These are phyloP conservation scores for Bradynema listronoti DNA, from an alignment of 1,140 invertebrate species.

Conservation along the genomic window DNA sequence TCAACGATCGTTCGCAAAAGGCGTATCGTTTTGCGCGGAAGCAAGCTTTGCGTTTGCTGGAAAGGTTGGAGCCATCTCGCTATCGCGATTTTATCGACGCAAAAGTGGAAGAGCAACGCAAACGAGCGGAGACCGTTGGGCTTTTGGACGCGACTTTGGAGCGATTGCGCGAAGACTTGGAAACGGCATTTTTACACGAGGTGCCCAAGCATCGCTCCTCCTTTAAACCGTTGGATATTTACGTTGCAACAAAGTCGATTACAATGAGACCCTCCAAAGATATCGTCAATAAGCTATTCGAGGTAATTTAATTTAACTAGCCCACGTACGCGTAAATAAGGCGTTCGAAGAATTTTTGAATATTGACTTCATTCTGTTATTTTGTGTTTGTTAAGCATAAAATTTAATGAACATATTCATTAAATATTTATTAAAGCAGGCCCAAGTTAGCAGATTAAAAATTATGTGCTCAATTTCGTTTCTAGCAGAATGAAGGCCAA, in stretches of 20 bases:
- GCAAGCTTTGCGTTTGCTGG: not conserved
- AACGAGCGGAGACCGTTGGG: too few relatives aligned
- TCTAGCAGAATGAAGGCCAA: not conserved
- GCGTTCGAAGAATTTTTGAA: too few relatives aligned
- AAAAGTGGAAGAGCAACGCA: too few relatives aligned
- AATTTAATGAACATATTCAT: not conserved
- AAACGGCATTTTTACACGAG: conserved; percentile 1
- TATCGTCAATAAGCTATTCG: conserved; percentile 15
- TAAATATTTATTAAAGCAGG: not conserved
- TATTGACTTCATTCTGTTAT: too few relatives aligned
- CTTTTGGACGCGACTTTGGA: too few relatives aligned
- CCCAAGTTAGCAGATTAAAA: not conserved
- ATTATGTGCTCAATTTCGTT: not conserved
- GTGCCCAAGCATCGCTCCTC: not conserved
- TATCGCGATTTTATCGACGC: not conserved
- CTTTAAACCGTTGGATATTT: not conserved
- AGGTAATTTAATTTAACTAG: not conserved
- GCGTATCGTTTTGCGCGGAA: not conserved
- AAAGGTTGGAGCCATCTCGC: not conserved
- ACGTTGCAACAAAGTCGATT: not conserved
- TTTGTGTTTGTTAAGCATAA: not conserved
- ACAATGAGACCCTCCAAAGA: conserved; percentile 9
- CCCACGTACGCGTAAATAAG: too few relatives aligned
- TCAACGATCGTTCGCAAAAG: conserved; percentile 2
- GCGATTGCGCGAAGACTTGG: too few relatives aligned